Conservation (phyloP, 2,888 invertebrate species). For the Ophion costatus region DNA sequence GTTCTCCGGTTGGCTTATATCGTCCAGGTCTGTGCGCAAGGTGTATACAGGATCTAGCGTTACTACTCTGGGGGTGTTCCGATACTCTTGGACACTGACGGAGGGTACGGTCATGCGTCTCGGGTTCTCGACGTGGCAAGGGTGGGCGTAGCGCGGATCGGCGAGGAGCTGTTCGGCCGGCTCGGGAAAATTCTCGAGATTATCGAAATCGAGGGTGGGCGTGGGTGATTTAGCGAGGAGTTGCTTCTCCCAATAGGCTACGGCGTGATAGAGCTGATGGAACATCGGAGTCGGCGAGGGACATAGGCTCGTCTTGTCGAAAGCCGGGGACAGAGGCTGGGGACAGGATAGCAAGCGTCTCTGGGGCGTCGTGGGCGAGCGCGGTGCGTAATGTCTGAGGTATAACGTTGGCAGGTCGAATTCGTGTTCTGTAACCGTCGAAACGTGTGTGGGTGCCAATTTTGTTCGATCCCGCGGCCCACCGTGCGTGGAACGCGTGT, state of each 20-base stretch:
- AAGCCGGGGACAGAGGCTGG: conserved; percentile 72
- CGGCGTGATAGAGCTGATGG: conserved; percentile 84
- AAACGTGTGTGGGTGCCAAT: background rate
- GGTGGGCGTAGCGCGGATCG: background rate
- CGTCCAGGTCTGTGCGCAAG: conserved; percentile 87
- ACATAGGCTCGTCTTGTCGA: conserved; percentile 75
- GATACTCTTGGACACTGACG: conserved; percentile 78
- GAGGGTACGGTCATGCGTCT: conserved; percentile 80
- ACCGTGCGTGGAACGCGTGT: too few relatives aligned
- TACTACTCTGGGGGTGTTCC: conserved; percentile 80
- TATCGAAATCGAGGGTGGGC: conserved; percentile 67
- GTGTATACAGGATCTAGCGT: conserved; percentile 82
- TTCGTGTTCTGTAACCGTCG: conserved; percentile 62
- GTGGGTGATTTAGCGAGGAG: conserved; percentile 73
- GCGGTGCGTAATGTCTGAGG: conserved; percentile 75
- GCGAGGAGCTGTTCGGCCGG: background rate
- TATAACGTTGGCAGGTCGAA: conserved; percentile 68
- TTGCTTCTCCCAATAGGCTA: conserved; percentile 81
- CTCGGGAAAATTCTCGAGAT: conserved; percentile 46
- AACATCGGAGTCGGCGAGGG: conserved; percentile 85
- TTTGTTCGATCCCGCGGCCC: too few relatives aligned
- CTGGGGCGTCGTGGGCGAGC: conserved; percentile 75
- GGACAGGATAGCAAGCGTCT: conserved; percentile 78
- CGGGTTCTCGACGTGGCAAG: conserved; percentile 54
- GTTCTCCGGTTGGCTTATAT: conserved; percentile 89